These are phyloP conservation scores for Noctua janthe DNA, from an alignment of 2,888 invertebrate genomes.

Conservation along the genomic window DNA sequence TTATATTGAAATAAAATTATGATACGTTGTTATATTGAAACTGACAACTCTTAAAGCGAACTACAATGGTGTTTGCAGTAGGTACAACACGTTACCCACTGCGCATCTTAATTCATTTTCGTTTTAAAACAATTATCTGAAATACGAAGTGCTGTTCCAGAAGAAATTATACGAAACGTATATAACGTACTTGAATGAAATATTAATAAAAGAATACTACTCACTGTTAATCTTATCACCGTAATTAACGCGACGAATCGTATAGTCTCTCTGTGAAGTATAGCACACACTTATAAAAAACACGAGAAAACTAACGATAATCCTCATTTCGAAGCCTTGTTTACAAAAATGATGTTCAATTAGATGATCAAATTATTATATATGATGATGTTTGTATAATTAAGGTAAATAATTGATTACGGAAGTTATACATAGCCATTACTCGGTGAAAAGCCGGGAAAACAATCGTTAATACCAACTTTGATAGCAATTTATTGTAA, in stretches of 20 bases:
- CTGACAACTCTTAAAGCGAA: too few species aligned
- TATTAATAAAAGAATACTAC: not conserved
- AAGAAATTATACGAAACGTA: too few species aligned
- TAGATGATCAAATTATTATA: constrained; percentile 20
- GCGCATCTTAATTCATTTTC: too few species aligned
- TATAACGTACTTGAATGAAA: too few species aligned
- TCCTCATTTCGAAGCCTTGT: constrained; percentile 30
- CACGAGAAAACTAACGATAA: constrained; percentile 10
- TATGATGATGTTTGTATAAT: constrained; percentile 15
- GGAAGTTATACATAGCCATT: constrained; percentile 21
- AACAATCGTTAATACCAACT: not conserved
- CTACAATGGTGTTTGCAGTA: too few species aligned
- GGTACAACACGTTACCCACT: too few species aligned
- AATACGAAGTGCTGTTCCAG: too few species aligned
- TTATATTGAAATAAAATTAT: too few species aligned
- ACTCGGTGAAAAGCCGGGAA: constrained; percentile 14
- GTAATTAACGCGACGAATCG: constrained; percentile 20
- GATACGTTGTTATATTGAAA: too few species aligned
- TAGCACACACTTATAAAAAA: constrained; percentile 7
- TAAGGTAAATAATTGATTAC: constrained; percentile 1
- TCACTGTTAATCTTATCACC: constrained; percentile 28
- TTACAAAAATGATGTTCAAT: constrained; percentile 11
- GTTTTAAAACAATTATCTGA: too few species aligned
- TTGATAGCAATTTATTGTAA: constrained; percentile 28
- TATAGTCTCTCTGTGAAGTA: not conserved